Percentiles rank a stretch among this genome's conserved stretches.
These are phyloP conservation scores for Toxotes lorentzi DNA, from an alignment of 2,797 vertebrate genomes.

Conservation along the genomic window DNA sequence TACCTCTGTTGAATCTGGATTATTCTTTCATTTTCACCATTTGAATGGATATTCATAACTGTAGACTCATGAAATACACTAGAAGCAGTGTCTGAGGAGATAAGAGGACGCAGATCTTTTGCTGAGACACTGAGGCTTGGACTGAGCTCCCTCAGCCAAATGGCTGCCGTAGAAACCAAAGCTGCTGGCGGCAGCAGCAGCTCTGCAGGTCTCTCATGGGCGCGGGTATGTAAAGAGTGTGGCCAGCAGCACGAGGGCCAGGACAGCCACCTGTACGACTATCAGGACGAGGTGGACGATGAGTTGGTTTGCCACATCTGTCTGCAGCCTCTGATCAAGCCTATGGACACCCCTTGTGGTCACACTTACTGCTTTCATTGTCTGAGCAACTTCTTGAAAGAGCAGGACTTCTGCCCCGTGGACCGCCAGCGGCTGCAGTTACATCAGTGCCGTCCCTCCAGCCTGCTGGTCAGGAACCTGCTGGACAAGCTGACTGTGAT, in stretches of 20 bases:
- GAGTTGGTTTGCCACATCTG: constrained; percentile 95
- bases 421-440: constrained; percentile 91
- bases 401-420: constrained; percentile 93
- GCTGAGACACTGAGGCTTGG: constrained; percentile 31
- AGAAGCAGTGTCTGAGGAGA: constrained; percentile 49
- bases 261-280: constrained; percentile 94
- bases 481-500: constrained; percentile 91
- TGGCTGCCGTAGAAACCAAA: constrained; percentile 81
- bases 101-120: constrained; percentile 28
- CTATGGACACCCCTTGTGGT: constrained; percentile 95
- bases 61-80: constrained; percentile 22
- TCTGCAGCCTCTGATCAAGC: constrained; percentile 92
- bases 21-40: constrained; percentile 9
- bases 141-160: constrained; percentile 45
- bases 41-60: constrained; percentile 35
- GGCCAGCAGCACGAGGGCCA: constrained; percentile 89
- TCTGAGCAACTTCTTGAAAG: constrained; percentile 92
- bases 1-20: constrained; percentile 41
- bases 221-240: constrained; percentile 90
- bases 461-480: constrained; percentile 92
- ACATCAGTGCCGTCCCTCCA: constrained; percentile 91
- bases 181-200: constrained; percentile 37
- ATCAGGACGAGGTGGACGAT: constrained; percentile 94
- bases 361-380: constrained; percentile 94
- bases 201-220: constrained; percentile 76